Evolutionary conservation across 2,113 vertebrate genomes (phyloP).

Genomic region (Labeo catla): DNA sequence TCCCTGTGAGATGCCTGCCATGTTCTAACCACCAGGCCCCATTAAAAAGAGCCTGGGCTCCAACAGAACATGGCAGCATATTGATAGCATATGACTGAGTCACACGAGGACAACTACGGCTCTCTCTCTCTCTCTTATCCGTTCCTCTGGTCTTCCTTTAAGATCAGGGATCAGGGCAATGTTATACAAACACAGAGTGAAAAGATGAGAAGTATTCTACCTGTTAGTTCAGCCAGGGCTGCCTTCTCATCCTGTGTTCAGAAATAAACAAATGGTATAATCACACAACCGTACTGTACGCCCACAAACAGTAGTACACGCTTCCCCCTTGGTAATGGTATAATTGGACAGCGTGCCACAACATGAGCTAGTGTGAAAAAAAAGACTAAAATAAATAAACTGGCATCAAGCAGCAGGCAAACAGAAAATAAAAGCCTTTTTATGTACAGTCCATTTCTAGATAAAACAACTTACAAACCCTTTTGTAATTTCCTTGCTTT

Average conservation of each 20-base stretch:
- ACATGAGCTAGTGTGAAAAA: constrained; percentile 9
- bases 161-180: constrained; percentile 53
- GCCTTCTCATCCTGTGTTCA: not conserved
- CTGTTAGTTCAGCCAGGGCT: not conserved
- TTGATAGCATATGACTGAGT: constrained; percentile 69
- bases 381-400: not conserved
- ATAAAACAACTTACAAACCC: not conserved
- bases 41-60: constrained; percentile 59
- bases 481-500: not conserved
- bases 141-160: constrained; percentile 3
- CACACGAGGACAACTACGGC: constrained; percentile 65
- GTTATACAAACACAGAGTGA: constrained; percentile 25
- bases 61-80: constrained; percentile 66
- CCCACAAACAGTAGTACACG: constrained; percentile 6
- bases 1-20: constrained; percentile 61
- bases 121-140: constrained; percentile 22
- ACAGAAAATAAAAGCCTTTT: constrained; percentile 11
- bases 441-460: not conserved
- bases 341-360: constrained; percentile 32
- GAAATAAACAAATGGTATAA: constrained; percentile 11
- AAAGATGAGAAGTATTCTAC: constrained; percentile 1
- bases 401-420: not conserved
- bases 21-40: constrained; percentile 61
- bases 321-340: constrained; percentile 14
- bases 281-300: constrained; percentile 4